Evolutionary conservation across 2,888 invertebrate genomes (phyloP).

Genomic region (Acanthacorydalis orientalis): DNA sequence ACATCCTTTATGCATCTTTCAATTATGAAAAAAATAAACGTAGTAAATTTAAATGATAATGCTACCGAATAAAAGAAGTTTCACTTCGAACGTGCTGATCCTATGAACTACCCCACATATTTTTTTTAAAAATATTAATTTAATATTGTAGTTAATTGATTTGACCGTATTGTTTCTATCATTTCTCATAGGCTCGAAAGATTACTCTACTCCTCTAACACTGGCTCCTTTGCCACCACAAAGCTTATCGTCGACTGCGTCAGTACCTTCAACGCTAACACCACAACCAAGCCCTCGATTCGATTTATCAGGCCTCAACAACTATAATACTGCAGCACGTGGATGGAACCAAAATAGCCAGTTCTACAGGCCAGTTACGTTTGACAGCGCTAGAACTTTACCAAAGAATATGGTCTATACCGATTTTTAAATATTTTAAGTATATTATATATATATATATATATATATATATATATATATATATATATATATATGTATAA

Average conservation of each 20-base stretch:
- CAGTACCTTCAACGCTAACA: background rate
- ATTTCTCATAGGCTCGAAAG: constrained; percentile 5
- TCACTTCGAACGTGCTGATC: too few species aligned
- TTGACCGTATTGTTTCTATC: too few species aligned
- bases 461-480: background rate
- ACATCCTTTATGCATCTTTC: too few species aligned
- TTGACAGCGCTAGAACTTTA: constrained; percentile 29
- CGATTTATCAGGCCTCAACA: constrained; percentile 27
- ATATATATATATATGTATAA: too few species aligned
- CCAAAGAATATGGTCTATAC: constrained; percentile 23
- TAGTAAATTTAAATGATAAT: too few species aligned
- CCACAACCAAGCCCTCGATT: constrained; percentile 8
- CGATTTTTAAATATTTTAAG: constrained; percentile 29
- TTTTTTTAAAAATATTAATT: too few species aligned
- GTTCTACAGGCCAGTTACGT: constrained; percentile 56
- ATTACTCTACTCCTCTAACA: constrained; percentile 7
- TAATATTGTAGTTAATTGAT: background rate
- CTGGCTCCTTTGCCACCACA: constrained; percentile 3
- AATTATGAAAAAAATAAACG: too few species aligned
- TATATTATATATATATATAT: too few species aligned
- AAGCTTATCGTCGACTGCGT: background rate
- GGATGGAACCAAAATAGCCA: constrained; percentile 60
- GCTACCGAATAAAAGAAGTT: too few species aligned
- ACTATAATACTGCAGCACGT: constrained; percentile 70
- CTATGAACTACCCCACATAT: too few species aligned